Evolutionary conservation across 2,113 vertebrate species (phyloP).

Genomic region (Colistium nudipinnis): DNA sequence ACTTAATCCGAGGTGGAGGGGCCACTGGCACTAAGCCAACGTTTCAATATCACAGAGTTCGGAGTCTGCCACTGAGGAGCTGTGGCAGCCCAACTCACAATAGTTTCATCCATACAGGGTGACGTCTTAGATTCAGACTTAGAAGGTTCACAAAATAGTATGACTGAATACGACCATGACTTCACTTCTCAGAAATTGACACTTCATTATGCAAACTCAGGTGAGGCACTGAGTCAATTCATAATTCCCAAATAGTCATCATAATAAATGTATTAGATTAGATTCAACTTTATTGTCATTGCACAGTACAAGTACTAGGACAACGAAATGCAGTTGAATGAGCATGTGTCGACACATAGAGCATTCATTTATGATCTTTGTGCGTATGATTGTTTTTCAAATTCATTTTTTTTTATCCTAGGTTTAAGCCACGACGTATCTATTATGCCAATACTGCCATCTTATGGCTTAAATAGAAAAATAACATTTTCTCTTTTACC

Average conservation of each 20-base stretch:
- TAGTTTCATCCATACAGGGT: too few species aligned
- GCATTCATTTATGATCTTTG: slow-evolving; percentile 28
- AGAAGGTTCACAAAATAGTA: neutral
- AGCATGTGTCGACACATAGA: too few species aligned
- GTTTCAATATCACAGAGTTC: slow-evolving; percentile 10
- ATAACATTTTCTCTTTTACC: neutral
- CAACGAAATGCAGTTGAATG: too few species aligned
- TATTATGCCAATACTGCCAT: slow-evolving; percentile 29
- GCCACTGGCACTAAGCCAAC: slow-evolving; percentile 28
- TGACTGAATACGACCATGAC: slow-evolving; percentile 26
- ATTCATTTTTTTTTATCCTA: too few species aligned
- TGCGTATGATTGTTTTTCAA: too few species aligned
- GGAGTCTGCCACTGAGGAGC: slow-evolving; percentile 1
- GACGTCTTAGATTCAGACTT: too few species aligned
- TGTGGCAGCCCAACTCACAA: slow-evolving; percentile 13
- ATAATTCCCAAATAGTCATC: slow-evolving; percentile 1
- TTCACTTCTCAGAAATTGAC: slow-evolving; percentile 13
- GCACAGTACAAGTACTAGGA: too few species aligned
- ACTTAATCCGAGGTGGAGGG: slow-evolving; percentile 59
- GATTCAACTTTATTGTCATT: too few species aligned
- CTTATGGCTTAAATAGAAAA: slow-evolving; percentile 23
- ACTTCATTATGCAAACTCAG: slow-evolving; percentile 19
- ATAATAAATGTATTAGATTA: slow-evolving; percentile 33
- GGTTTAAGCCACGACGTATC: too few species aligned
- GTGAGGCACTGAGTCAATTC: neutral